Base-by-base conservation (phyloP, 2,113 vertebrate genomes). In the Oreochromis aureus region DNA sequence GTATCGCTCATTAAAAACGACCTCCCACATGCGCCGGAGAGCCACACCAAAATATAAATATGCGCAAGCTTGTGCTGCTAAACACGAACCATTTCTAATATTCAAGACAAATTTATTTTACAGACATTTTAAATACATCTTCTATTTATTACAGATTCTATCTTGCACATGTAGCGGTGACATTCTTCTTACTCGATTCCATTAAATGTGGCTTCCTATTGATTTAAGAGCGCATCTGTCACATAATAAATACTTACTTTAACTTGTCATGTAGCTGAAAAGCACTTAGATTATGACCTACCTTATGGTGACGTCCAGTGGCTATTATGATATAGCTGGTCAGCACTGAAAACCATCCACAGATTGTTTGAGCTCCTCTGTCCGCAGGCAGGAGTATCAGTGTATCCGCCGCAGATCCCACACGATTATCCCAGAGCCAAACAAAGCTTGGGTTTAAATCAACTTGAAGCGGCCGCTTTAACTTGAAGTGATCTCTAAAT, bases 321-420 rank as follows among this genome's bases (percentile, higher is more conserved):
- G 89, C 82, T 86, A 61, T 19, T 83, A 81, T 24, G 81, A 83
- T 83, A 83, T 66, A 86, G 71, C 90, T 32, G 91, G 53, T 91
- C 61, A 90, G 83, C 78, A 94, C 92, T 89, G 89, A 96, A 92
- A 93, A 95, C 53, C 91, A 92, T 91, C 86, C 93, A 95, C 80
- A 84, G 85, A 91, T 90, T 91, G 87, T 90, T 76, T 73, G 91
- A 93, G 92, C 87, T 87, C 82, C 82, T 85, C 81, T 82, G 87
- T 91, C 89, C 89, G 88, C 89, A 86, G 89, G 91, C 91, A 87
- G 39, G 53, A 85, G 80, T 82, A 41, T 88, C 83, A 86, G 89
- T 69, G 88, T 83, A 89, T 90, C 91, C 85, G 80, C 90, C 66
- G 91, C 90, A 91, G 90, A 93, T 94, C 94, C 93, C 59, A 76